phyloP scores from a whole-genome alignment of 2,113 vertebrate genomes.

The Stercorarius parasiticus region DNA sequence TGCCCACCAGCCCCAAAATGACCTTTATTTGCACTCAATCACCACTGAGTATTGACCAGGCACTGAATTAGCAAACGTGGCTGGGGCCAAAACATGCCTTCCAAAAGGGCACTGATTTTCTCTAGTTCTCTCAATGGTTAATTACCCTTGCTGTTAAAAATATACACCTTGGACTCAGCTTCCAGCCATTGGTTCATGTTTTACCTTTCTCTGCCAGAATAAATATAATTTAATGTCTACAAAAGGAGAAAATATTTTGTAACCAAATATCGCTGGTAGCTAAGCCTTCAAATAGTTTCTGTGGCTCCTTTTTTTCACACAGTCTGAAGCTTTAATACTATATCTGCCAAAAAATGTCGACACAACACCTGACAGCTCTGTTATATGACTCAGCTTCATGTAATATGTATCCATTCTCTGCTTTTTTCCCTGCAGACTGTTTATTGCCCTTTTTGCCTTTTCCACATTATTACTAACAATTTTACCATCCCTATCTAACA shows the following conservation, averaged over 20 bases:
- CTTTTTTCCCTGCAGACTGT: neutral
- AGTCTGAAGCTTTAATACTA: neutral
- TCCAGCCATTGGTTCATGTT: neutral
- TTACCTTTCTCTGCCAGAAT: neutral
- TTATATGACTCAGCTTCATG: neutral
- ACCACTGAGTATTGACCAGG: neutral
- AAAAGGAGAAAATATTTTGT: neutral
- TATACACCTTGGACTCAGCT: neutral
- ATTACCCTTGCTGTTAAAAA: neutral
- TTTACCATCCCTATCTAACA: neutral
- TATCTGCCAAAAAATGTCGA: neutral
- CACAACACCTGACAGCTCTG: neutral
- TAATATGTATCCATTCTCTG: neutral
- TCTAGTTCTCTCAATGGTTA: neutral
- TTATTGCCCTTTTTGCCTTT: neutral
- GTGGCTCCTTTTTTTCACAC: neutral
- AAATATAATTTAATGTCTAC: neutral
- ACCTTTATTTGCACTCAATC: neutral
- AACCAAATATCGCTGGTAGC: neutral
- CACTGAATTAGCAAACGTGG: neutral
- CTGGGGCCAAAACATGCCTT: neutral
- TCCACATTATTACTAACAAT: neutral
- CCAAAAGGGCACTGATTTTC: neutral
- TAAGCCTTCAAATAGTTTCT: neutral
- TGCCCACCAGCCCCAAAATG: neutral